Conservation (phyloP, 2,797 vertebrate genomes). For the Danio tinwini region DNA sequence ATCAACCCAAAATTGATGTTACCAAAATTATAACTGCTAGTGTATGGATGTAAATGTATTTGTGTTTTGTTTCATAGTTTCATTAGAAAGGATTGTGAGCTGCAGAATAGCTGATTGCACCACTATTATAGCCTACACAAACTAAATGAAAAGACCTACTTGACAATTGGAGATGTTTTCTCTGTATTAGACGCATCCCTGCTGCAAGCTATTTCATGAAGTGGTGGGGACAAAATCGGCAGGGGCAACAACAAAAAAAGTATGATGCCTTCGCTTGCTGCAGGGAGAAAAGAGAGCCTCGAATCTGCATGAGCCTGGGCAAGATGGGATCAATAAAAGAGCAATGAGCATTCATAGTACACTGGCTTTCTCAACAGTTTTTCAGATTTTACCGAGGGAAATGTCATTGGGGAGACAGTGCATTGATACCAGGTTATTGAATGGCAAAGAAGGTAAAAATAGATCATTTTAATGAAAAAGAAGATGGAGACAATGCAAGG, state of each 20-base stretch:
- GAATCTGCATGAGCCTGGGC: slow-evolving; percentile 43
- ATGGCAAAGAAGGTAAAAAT: slow-evolving; percentile 47
- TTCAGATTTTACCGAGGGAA: slow-evolving; percentile 44
- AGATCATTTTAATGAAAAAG: slow-evolving; percentile 54
- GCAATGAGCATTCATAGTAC: slow-evolving; percentile 48
- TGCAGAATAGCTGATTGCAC: not conserved
- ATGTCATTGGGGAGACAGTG: slow-evolving; percentile 49
- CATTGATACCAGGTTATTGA: slow-evolving; percentile 55
- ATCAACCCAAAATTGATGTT: not conserved
- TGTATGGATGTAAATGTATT: not conserved
- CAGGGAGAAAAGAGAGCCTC: slow-evolving; percentile 15
- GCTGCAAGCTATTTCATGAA: slow-evolving; percentile 13
- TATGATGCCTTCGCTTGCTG: not conserved
- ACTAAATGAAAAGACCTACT: not conserved
- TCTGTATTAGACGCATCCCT: not conserved
- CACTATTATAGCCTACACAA: not conserved
- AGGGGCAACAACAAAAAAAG: not conserved
- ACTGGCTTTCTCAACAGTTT: slow-evolving; percentile 52
- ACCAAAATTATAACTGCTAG: not conserved
- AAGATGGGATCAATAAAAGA: slow-evolving; percentile 51
- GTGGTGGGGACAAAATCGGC: not conserved
- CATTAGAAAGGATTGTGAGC: not conserved
- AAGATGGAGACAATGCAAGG: slow-evolving; percentile 40
- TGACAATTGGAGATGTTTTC: not conserved
- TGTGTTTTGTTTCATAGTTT: not conserved